Evolutionary conservation across 2,888 invertebrate genomes (phyloP).

Genomic region (Hemithea aestivaria): DNA sequence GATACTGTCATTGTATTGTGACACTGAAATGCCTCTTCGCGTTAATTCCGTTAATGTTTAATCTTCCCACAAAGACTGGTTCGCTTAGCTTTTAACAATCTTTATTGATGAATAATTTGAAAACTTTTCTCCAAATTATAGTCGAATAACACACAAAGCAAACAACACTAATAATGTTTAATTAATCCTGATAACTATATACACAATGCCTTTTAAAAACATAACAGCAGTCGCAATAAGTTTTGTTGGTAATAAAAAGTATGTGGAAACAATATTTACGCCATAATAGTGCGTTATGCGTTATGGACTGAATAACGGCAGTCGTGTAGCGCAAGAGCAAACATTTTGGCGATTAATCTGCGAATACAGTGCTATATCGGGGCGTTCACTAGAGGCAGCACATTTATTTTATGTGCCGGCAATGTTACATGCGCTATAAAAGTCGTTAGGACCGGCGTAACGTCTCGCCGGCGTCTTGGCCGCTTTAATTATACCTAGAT

Average conservation of each 20-base stretch:
- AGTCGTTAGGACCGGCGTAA: slow-evolving; percentile 77
- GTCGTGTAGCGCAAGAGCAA: slow-evolving; percentile 64
- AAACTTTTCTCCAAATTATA: slow-evolving; percentile 5
- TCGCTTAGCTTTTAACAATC: no score
- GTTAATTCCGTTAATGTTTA: slow-evolving; percentile 2
- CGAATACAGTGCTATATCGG: slow-evolving; percentile 64
- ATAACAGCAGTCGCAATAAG: slow-evolving; percentile 23
- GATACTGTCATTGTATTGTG: neutral
- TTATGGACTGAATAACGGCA: slow-evolving; percentile 52
- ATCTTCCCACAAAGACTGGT: no score
- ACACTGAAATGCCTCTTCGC: no score
- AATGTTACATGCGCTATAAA: slow-evolving; percentile 79
- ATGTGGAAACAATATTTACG: slow-evolving; percentile 52
- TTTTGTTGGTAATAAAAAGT: slow-evolving; percentile 32
- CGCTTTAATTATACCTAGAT: slow-evolving; percentile 76
- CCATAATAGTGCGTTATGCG: slow-evolving; percentile 50
- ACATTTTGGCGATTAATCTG: slow-evolving; percentile 76
- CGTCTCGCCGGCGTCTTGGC: slow-evolving; percentile 76
- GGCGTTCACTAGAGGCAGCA: slow-evolving; percentile 64
- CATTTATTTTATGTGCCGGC: slow-evolving; percentile 78
- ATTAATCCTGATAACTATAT: no score
- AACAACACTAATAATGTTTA: no score
- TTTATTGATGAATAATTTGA: no score
- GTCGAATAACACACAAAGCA: no score
- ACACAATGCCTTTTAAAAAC: no score